These are phyloP conservation scores for Elymnias hypermnestra DNA, from an alignment of 1,140 invertebrate genomes.

Conservation along the genomic window DNA sequence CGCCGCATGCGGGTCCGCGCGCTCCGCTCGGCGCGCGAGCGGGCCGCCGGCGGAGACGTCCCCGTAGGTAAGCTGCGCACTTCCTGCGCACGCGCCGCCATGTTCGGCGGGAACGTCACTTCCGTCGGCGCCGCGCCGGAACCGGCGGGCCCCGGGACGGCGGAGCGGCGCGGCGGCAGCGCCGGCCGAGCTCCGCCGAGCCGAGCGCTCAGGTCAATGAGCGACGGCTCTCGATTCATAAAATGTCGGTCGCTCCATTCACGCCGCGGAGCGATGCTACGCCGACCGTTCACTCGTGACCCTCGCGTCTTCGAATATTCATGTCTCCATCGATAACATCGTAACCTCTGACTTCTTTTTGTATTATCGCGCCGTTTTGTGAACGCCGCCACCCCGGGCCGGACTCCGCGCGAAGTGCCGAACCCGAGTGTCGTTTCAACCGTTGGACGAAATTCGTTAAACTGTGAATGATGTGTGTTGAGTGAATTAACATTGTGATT, in stretches of 20 bases:
- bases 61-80: conserved; percentile 74
- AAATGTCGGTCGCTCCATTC: conserved; percentile 74
- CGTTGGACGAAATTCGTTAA: conserved; percentile 38
- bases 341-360: conserved; percentile 73
- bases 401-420: conserved; percentile 59
- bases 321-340: conserved; percentile 72
- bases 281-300: conserved; percentile 69
- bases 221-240: conserved; percentile 71
- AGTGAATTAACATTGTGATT: conserved; percentile 60
- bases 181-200: too few species aligned
- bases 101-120: conserved; percentile 68
- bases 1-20: conserved; percentile 51
- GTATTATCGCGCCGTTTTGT: conserved; percentile 70
- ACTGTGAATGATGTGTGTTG: conserved; percentile 63
- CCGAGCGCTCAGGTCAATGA: conserved; percentile 57
- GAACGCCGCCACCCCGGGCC: conserved; percentile 47
- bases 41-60: conserved; percentile 51
- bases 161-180: conserved; percentile 35
- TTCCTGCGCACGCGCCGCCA: conserved; percentile 72
- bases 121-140: conserved; percentile 53
- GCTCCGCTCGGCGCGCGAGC: conserved; percentile 20
- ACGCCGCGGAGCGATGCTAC: conserved; percentile 66
- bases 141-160: conserved; percentile 39
- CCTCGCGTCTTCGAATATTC: conserved; percentile 74
- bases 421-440: conserved; percentile 51